Evolutionary conservation across 2,797 vertebrate genomes (phyloP).

Genomic region (Micromesistius poutassou): DNA sequence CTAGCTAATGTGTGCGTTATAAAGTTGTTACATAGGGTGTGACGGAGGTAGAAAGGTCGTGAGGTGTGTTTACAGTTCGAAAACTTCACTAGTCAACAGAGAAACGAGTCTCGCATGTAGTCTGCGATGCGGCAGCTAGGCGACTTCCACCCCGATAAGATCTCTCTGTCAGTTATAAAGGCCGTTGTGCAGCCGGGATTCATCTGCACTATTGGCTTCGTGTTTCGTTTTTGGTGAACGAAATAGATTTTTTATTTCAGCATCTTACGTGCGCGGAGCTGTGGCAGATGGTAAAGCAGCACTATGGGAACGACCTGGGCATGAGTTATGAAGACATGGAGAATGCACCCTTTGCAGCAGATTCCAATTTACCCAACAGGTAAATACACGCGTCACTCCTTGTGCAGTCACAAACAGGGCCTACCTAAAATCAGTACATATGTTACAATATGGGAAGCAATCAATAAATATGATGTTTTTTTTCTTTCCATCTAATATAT

Average conservation of each 20-base stretch:
- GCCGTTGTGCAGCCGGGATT: background rate
- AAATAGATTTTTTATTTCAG: conserved; percentile 46
- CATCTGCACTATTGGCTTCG: background rate
- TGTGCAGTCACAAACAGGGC: background rate
- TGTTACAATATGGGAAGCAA: no score
- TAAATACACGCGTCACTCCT: conserved; percentile 41
- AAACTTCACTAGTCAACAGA: background rate
- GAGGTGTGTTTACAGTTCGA: background rate
- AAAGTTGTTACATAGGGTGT: no score
- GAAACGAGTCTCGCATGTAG: background rate
- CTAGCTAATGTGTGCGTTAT: no score
- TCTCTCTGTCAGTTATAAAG: background rate
- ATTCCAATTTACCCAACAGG: conserved; percentile 79
- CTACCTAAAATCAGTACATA: background rate
- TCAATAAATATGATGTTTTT: background rate
- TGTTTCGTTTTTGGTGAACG: background rate
- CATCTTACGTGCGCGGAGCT: conserved; percentile 79
- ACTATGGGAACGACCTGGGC: conserved; percentile 91
- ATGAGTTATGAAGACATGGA: conserved; percentile 92
- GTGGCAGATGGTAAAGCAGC: conserved; percentile 89
- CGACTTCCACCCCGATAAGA: background rate
- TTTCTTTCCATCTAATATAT: background rate
- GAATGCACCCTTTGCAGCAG: conserved; percentile 71
- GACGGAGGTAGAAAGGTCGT: background rate
- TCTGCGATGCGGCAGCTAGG: background rate